Base-by-base conservation (phyloP, 2,113 vertebrate genomes). In the Panthera uncia region DNA sequence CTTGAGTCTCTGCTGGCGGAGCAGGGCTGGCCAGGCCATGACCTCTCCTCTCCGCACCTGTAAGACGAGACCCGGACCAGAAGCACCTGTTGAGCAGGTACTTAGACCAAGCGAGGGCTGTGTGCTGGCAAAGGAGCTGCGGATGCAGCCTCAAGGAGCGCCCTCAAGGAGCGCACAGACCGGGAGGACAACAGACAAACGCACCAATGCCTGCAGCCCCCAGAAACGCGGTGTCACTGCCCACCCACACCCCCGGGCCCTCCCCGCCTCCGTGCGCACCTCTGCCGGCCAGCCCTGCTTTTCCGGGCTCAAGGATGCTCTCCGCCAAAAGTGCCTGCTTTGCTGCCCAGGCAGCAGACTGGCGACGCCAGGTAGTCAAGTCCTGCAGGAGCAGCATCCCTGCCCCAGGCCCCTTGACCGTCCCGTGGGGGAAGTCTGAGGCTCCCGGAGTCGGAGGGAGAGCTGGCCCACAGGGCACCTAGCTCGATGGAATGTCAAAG, bases 151-250 rank as follows among this genome's bases (percentile, higher is more conserved):
- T n/a, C 27, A 23, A 11, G 65, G 25, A 45, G 29, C 11, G 23
- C 27, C 57, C 14, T n/a, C 27, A 23, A 11, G 65, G 25, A 45
- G 29, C 11, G n/a, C 55, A 19, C 18, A 66, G 78, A 5, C 7
- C 3, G 3, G 38, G n/a, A 41, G 50, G 61, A 41, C 69, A 23
- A 29, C 15, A 19, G 81, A 48, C 5, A 63, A 7, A 36, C 0
- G 21, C 25, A 6, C 38, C 21, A 27, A 2, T 0, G 55, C 13
- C 74, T 1, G 12, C 5, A 7, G 27, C 7, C 2, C 57, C 1
- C n/a, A 33, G 13, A 55, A 11, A 6, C 0, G 0, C 0, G 10
- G 29, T 2, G 6, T 31, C n/a, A 1, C 16, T 36, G 48, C 38
- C 25, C 7, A 0, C 41, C 38, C 1, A 25, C 7, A 12, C 4